Evolutionary conservation across 2,888 invertebrate genomes (phyloP).

Genomic region (Polymixis flavicincta): DNA sequence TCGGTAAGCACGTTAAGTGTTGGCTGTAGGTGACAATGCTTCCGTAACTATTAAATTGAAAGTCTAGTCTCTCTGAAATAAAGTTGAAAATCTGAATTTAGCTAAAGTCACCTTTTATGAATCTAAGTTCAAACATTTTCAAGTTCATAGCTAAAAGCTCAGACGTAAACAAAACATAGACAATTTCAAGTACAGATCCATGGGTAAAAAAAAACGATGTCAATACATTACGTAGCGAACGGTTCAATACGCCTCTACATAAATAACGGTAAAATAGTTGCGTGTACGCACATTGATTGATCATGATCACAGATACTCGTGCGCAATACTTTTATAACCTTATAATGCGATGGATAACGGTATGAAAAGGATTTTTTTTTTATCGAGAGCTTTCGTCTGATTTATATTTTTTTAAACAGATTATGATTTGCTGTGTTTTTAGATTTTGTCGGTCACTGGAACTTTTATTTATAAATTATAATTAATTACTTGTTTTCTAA

Average conservation of each 20-base stretch:
- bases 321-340: constrained; percentile 15
- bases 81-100: no score
- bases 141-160: not conserved
- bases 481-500: not conserved
- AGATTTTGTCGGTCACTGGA: no score
- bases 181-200: not conserved
- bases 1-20: no score
- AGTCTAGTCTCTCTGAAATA: no score
- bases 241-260: constrained; percentile 26
- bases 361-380: constrained; percentile 1
- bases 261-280: constrained; percentile 46
- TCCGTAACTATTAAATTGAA: not conserved
- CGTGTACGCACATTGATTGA: constrained; percentile 36
- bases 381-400: not conserved
- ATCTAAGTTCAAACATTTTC: not conserved
- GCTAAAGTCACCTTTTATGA: not conserved
- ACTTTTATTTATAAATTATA: not conserved
- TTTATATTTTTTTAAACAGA: not conserved
- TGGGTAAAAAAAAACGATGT: not conserved
- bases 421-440: not conserved
- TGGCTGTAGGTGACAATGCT: not conserved
- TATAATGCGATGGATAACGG: not conserved
- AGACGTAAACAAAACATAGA: constrained; percentile 9
- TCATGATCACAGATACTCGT: constrained; percentile 12
- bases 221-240: not conserved